A percentile compares a stretch with the other conserved stretches of the same genome.
phyloP scores from a whole-genome alignment of 2,113 vertebrate genomes.

The Larimichthys crocea region DNA sequence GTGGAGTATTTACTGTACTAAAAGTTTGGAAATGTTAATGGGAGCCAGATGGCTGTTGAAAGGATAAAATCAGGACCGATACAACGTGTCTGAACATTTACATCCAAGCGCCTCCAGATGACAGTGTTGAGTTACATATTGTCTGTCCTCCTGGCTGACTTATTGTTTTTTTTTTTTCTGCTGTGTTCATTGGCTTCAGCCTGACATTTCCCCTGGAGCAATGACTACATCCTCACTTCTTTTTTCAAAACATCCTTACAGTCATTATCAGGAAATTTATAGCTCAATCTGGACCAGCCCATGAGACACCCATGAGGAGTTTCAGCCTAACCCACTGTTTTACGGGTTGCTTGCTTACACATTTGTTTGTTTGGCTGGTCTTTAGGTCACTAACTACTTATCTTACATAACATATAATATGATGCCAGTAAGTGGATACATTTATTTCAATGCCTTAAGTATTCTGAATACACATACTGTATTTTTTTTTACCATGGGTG shows the following conservation, averaged over 20 bases:
- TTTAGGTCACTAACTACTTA: background rate
- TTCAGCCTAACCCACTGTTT: conserved; percentile 11
- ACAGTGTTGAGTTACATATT: conserved; percentile 67
- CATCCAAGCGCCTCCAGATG: conserved; percentile 56
- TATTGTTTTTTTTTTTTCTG: background rate
- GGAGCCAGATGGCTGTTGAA: conserved; percentile 19
- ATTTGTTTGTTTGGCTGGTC: conserved; percentile 1
- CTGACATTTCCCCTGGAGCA: conserved; percentile 35
- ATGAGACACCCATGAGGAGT: background rate
- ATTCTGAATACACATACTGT: conserved; percentile 1
- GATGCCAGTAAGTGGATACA: background rate
- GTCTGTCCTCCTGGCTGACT: background rate
- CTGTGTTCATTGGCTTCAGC: conserved; percentile 24
- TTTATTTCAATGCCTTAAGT: conserved; percentile 2
- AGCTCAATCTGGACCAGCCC: conserved; percentile 3
- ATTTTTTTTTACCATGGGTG: conserved; percentile 1
- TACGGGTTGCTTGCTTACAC: background rate
- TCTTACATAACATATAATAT: conserved; percentile 5
- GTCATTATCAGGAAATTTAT: conserved; percentile 38
- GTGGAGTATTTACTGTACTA: background rate
- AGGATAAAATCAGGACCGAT: background rate
- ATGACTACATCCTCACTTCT: conserved; percentile 22
- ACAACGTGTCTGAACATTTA: conserved; percentile 13
- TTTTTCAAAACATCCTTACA: conserved; percentile 5
- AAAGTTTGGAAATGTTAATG: conserved; percentile 10